Base-by-base conservation (phyloP, 1,140 invertebrate species). In the Zaprionus inermis region DNA sequence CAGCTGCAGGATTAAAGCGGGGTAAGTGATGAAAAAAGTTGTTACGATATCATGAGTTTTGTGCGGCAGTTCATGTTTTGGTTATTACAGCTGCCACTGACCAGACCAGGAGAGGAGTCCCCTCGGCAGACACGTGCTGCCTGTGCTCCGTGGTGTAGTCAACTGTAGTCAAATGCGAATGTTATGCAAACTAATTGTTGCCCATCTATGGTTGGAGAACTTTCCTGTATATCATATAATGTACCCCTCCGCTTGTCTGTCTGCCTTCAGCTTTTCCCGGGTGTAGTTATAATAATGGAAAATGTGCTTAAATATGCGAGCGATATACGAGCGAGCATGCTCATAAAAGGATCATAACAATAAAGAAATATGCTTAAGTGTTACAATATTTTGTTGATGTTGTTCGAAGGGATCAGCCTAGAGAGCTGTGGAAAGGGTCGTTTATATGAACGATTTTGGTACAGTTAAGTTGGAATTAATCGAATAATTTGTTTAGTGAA, bases 181-280 rank as follows among this genome's bases (percentile, higher is more conserved):
- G 64, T 84, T 83, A 88, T 79, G 83, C 69, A 78, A 89, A 83
- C 83, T 80, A 89, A 88, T 88, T 88, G 79, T 65, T 16, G 38
- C n/a, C 36, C 38, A 44, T n/a, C 6, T n/a, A 18, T 10, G 14
- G 32, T 30, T 24, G n/a, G 16, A 46, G 44, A 46, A 20, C 44
- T 20, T 20, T 7, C 1, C 34, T 36, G 10, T 32, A 32, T 14
- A 18, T 44, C n/a, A n/a, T 18, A 6, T 4, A 5, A 18, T 44
- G 41, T 44, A 16, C 16, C 44, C 16, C 18, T 18, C 5, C 5
- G 10, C 4, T 49, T 49, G 20, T 49, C 18, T 49, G 44, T 49
- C 18, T 20, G 44, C 44, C 44, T 49, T 49, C 44, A 49, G 44
- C 44, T 49, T 49, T 49, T 49, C 11, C 44, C 20, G 44, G 57